These are phyloP conservation scores for Melopsittacus undulatus DNA, from an alignment of 2,797 vertebrate species.

Conservation along the genomic window DNA sequence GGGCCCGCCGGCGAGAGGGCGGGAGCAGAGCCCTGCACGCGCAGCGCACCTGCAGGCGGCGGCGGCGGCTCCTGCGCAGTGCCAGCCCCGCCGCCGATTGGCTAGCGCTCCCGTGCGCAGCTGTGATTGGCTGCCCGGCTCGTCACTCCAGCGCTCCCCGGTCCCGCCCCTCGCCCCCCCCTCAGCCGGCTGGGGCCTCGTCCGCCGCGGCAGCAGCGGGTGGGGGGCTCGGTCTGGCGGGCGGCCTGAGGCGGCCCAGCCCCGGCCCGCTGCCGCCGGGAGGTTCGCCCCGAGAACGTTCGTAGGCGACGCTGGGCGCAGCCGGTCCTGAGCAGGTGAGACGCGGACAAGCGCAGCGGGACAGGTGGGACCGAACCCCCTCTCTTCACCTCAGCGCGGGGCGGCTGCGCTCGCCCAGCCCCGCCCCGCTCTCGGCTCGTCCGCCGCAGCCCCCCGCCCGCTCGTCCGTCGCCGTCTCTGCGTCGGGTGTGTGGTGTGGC, in stretches of 20 bases:
- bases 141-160: slow-evolving; percentile 39
- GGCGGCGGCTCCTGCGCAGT: not conserved
- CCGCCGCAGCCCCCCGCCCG: not conserved
- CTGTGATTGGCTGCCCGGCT: slow-evolving; percentile 13
- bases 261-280: not conserved
- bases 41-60: not conserved
- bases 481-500: not conserved
- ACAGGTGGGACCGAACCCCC: not conserved
- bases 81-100: slow-evolving; percentile 9
- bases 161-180: not conserved
- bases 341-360: slow-evolving; percentile 1
- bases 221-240: not conserved
- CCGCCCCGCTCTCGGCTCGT: not conserved
- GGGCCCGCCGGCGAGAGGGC: not conserved
- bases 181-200: slow-evolving; percentile 50
- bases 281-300: no score
- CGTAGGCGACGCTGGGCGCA: not conserved
- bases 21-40: not conserved
- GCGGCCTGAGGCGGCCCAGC: not conserved
- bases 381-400: no score
- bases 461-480: not conserved
- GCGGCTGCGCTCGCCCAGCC: not conserved
- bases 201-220: not conserved
- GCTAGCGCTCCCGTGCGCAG: not conserved
- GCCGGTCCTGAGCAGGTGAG: slow-evolving; percentile 43